Base-by-base conservation (phyloP, 2,797 vertebrate genomes). In the Chiroxiphia lanceolata region DNA sequence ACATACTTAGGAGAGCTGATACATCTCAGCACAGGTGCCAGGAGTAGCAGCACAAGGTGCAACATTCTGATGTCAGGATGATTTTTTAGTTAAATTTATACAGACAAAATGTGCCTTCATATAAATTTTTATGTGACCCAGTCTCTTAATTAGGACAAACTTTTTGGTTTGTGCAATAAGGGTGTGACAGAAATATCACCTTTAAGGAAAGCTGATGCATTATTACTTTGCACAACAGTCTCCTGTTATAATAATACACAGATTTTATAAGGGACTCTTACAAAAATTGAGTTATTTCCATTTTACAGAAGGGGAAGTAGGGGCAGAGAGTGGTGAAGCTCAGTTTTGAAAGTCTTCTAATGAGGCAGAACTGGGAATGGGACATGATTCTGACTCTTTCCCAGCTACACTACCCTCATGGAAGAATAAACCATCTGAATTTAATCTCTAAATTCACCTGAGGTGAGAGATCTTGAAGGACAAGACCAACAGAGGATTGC, bases 1-100 rank as follows among this genome's bases (percentile, higher is more conserved):
- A 95, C 92, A 95, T 26, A 97, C 91, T 94, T 96, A 91, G 78
- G 74, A 27, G 29, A 69, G 68, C 77, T 87, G 80, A 25, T 31
- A 34, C 2, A 70, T 64, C 81, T 89, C 81, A 33, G 69, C 64
- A 42, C 67, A 10, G 19, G 31, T 85, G 83, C 77, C 56, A 51
- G 50, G 54, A 72, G 50, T 6, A 56, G 86, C 71, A 47, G 23
- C 8, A 3, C 44, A 51, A 69, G 19, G 34, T 60, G 47, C 59
- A 67, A 60, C 27, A 53, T 79, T 83, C 81, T 78, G 56, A 83
- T 95, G 78, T 44, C 65, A 91, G 83, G 50, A 74, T 45, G 47
- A 47, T 61, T 90, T 84, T 79, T 72, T n/a, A 48, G 67, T 72
- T 84, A 21, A 51, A 79, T 93, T 79, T 76, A 72, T 38, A 29